These are phyloP conservation scores for Tortrix viridana DNA, from an alignment of 2,888 invertebrate species.

Conservation along the genomic window DNA sequence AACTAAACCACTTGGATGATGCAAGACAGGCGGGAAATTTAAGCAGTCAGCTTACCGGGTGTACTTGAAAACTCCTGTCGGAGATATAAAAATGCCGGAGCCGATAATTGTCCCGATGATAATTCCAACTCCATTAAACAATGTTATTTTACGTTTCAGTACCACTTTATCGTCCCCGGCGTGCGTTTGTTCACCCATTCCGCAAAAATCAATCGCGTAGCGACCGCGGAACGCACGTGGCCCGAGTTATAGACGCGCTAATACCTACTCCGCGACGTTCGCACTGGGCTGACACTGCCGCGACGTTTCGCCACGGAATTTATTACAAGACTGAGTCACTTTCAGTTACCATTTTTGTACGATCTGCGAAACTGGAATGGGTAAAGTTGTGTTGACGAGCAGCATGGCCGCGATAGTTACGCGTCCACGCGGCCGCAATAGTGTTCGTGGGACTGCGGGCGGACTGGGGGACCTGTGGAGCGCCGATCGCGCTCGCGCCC, in stretches of 20 bases:
- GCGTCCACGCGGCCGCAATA: slow-evolving; percentile 51
- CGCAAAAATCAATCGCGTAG: slow-evolving; percentile 76
- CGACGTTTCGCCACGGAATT: slow-evolving; percentile 54
- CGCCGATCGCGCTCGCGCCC: slow-evolving; percentile 30
- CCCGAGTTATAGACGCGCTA: slow-evolving; percentile 41
- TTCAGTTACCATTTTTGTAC: slow-evolving; percentile 72
- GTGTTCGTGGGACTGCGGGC: slow-evolving; percentile 27
- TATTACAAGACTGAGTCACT: slow-evolving; percentile 72
- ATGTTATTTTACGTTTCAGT: slow-evolving; percentile 92
- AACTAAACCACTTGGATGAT: slow-evolving; percentile 44
- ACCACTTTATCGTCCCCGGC: slow-evolving; percentile 84
- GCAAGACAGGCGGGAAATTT: slow-evolving; percentile 59
- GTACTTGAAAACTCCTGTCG: slow-evolving; percentile 89
- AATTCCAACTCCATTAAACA: slow-evolving; percentile 93
- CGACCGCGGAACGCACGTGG: slow-evolving; percentile 65
- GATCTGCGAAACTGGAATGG: slow-evolving; percentile 66
- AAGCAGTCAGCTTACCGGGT: slow-evolving; percentile 82
- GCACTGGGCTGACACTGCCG: slow-evolving; percentile 29
- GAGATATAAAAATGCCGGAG: slow-evolving; percentile 96
- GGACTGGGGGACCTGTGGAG: slow-evolving; percentile 36
- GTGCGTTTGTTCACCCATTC: slow-evolving; percentile 78
- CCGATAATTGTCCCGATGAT: slow-evolving; percentile 96
- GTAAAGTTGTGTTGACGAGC: slow-evolving; percentile 60
- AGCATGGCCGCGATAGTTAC: slow-evolving; percentile 33
- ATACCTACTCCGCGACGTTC: slow-evolving; percentile 41